phyloP scores from a whole-genome alignment of 1,140 invertebrate genomes.

The Rhopalosiphum maidis region DNA sequence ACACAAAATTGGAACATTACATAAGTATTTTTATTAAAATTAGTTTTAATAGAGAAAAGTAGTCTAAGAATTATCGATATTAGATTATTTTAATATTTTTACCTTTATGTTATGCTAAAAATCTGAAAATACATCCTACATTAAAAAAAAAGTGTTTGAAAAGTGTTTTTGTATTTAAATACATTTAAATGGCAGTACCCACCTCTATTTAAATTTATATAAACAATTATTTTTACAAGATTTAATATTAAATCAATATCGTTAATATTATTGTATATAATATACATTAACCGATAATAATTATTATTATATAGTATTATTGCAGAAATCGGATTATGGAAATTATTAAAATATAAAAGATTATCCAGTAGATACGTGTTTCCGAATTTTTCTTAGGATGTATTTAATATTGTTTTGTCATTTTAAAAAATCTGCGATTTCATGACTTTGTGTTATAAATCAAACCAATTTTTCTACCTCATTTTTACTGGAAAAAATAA shows the following conservation, averaged over 20 bases:
- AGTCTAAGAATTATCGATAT: not conserved
- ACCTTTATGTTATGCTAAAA: not conserved
- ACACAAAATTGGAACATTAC: not conserved
- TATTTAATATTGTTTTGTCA: not conserved
- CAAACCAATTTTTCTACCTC: not conserved
- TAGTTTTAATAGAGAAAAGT: not conserved
- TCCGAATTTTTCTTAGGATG: not conserved
- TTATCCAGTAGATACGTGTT: not conserved
- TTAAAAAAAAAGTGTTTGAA: no score
- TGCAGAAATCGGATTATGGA: not conserved
- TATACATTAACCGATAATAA: not conserved
- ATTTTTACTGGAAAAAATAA: not conserved
- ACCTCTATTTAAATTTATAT: no score
- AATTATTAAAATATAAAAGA: not conserved
- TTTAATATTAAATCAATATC: not conserved
- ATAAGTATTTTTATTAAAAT: not conserved
- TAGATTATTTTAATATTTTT: not conserved
- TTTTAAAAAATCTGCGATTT: not conserved
- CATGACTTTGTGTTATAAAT: not conserved
- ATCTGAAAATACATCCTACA: not conserved
- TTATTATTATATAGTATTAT: not conserved
- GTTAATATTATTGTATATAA: not conserved
- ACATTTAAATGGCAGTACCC: no score
- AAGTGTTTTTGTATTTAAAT: no score
- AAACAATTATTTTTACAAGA: not conserved